Evolutionary conservation across 1,140 invertebrate genomes (phyloP).

Genomic region (Cheumatopsyche charites): DNA sequence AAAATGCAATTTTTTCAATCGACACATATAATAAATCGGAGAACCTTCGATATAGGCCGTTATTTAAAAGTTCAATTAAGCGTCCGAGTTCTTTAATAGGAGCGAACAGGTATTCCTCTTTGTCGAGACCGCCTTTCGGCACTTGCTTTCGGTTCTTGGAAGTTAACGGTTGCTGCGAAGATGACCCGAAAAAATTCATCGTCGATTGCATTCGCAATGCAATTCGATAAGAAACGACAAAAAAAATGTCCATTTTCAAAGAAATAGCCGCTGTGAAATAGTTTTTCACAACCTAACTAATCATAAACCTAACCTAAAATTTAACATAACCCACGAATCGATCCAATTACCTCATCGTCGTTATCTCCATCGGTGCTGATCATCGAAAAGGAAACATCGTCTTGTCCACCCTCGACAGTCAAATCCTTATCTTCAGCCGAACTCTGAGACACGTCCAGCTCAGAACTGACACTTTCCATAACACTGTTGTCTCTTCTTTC

Average conservation of each 20-base stretch:
- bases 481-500: slow-evolving; percentile 24
- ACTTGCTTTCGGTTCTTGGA: slow-evolving; percentile 20
- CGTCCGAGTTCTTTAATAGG: background rate
- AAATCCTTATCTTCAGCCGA: slow-evolving; percentile 42
- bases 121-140: slow-evolving; percentile 9
- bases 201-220: background rate
- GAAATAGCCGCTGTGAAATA: too few species aligned
- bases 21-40: too few species aligned
- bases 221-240: background rate
- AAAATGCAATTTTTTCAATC: too few species aligned
- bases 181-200: slow-evolving; percentile 27
- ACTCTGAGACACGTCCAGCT: slow-evolving; percentile 41
- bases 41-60: background rate
- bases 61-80: slow-evolving; percentile 40
- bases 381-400: slow-evolving; percentile 39
- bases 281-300: too few species aligned
- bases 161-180: slow-evolving; percentile 24
- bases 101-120: slow-evolving; percentile 36
- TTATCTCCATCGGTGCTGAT: slow-evolving; percentile 37
- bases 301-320: too few species aligned
- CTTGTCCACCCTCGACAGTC: slow-evolving; percentile 23
- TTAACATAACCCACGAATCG: too few species aligned
- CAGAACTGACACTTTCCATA: slow-evolving; percentile 41
- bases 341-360: slow-evolving; percentile 46
- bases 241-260: too few species aligned